These are phyloP conservation scores for Cyclura pinguis DNA, from an alignment of 2,797 vertebrate genomes.

Conservation along the genomic window DNA sequence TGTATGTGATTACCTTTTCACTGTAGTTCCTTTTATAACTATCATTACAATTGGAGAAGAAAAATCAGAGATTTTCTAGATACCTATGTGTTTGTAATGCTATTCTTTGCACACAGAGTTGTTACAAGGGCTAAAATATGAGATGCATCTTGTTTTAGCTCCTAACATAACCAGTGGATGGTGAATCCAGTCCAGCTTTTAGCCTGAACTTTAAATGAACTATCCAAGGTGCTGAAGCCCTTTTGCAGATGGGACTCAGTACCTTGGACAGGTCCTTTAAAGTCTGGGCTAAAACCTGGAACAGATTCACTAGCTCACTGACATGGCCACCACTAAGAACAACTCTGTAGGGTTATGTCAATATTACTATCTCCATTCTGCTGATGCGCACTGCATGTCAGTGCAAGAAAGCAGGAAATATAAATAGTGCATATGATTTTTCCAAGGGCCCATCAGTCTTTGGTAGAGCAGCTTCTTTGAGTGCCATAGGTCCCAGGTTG, in stretches of 20 bases:
- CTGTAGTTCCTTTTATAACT: neutral
- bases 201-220: too few species aligned
- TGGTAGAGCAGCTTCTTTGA: neutral
- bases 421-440: neutral
- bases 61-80: too few species aligned
- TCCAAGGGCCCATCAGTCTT: neutral
- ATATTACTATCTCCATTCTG: neutral
- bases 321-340: neutral
- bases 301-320: too few species aligned
- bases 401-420: neutral
- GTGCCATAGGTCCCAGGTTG: neutral
- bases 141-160: neutral
- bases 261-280: too few species aligned
- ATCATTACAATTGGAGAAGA: neutral
- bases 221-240: too few species aligned
- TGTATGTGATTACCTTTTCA: neutral
- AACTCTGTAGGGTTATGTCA: neutral
- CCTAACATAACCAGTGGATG: neutral
- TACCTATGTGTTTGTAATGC: too few species aligned
- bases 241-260: too few species aligned
- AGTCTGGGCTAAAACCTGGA: too few species aligned
- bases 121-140: neutral
- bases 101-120: neutral
- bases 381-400: neutral
- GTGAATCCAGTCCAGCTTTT: too few species aligned